Evolutionary conservation across 2,797 vertebrate species (phyloP).

Genomic region (Sebastes flavidus): DNA sequence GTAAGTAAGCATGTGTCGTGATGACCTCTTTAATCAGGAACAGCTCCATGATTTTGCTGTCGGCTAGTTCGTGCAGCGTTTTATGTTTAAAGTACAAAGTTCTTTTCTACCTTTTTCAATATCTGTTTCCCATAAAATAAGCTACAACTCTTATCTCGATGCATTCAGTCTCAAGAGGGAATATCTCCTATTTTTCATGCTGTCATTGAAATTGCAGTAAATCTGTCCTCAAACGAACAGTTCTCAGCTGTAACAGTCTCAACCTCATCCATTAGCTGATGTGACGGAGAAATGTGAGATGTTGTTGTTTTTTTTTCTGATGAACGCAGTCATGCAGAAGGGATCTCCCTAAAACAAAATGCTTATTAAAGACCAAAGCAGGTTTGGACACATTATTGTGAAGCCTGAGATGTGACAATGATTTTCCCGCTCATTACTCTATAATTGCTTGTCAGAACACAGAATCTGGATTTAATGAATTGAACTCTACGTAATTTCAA

Average conservation of each 20-base stretch:
- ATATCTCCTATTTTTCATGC: not conserved
- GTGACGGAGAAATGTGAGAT: not conserved
- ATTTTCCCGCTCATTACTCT: not conserved
- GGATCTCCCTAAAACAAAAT: not conserved
- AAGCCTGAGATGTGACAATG: not conserved
- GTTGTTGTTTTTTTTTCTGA: not conserved
- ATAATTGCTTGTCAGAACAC: not conserved
- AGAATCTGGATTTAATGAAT: not conserved
- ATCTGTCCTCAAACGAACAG: not conserved
- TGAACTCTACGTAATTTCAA: not conserved
- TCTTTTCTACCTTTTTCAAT: not conserved
- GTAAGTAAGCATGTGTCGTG: conserved; percentile 10
- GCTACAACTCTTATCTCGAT: not conserved
- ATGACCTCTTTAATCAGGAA: conserved; percentile 34
- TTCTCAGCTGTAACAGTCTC: not conserved
- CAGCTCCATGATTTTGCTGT: not conserved
- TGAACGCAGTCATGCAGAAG: not conserved
- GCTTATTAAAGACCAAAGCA: not conserved
- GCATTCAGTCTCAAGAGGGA: not conserved
- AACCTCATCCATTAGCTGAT: not conserved
- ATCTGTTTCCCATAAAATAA: conserved; percentile 3
- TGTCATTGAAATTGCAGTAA: not conserved
- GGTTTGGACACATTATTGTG: not conserved
- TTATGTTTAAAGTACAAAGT: not conserved
- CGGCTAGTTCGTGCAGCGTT: not conserved